Percentiles rank a stretch among this genome's conserved stretches.
These are phyloP conservation scores for Lasioglossum morio DNA, from an alignment of 2,888 invertebrate species.

Conservation along the genomic window DNA sequence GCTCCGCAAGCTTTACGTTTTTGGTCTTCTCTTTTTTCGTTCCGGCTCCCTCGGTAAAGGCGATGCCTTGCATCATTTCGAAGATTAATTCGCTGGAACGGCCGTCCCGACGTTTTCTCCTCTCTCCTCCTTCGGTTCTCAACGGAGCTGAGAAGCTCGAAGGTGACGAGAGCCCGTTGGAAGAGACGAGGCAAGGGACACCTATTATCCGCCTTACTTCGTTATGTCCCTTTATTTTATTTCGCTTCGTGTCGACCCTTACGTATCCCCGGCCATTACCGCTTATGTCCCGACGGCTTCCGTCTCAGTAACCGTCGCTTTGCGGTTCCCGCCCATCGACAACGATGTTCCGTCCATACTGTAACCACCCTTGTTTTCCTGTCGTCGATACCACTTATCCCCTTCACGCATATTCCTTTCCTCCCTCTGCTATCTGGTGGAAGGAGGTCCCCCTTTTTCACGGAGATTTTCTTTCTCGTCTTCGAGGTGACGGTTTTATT, in stretches of 20 bases:
- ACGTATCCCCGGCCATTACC: conserved; percentile 70
- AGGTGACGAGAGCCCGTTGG: conserved; percentile 37
- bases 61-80: conserved; percentile 75
- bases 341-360: conserved; percentile 44
- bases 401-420: conserved; percentile 32
- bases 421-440: conserved; percentile 1
- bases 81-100: conserved; percentile 78
- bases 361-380: conserved; percentile 38
- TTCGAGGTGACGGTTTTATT: neutral
- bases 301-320: conserved; percentile 64
- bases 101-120: conserved; percentile 40
- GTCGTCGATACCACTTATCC: conserved; percentile 50
- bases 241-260: conserved; percentile 61
- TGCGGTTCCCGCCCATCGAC: conserved; percentile 56
- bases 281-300: conserved; percentile 67
- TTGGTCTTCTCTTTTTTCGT: conserved; percentile 46
- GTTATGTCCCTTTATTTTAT: conserved; percentile 67
- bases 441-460: conserved; percentile 4
- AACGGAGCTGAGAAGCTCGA: conserved; percentile 35
- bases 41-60: conserved; percentile 23
- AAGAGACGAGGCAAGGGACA: conserved; percentile 43
- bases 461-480: neutral
- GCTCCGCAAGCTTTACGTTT: conserved; percentile 27
- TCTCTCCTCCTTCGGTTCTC: conserved; percentile 21
- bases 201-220: conserved; percentile 70